Conservation (phyloP, 2,113 vertebrate species). For the Nothoprocta pentlandii region DNA sequence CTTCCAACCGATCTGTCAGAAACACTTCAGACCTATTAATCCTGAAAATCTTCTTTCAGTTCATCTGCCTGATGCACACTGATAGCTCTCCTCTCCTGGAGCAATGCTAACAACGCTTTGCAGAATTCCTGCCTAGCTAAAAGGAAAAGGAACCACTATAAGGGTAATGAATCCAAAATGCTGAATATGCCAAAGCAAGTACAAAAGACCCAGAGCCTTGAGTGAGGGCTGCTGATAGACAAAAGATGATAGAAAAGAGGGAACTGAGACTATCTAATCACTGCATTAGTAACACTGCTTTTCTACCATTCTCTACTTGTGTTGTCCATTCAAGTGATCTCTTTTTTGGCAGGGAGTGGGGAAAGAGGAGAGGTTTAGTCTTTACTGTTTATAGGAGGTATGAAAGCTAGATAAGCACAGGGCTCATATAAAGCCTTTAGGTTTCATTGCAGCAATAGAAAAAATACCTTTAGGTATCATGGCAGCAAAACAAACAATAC, state of each 20-base stretch:
- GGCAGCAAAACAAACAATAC: background rate
- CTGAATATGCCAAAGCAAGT: constrained; percentile 29
- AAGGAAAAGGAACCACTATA: constrained; percentile 9
- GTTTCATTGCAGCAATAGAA: background rate
- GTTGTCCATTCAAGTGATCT: background rate
- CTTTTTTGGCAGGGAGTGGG: rapidly evolving
- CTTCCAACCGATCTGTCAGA: constrained; percentile 36
- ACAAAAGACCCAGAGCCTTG: constrained; percentile 34
- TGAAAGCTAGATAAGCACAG: background rate
- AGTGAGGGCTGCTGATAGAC: background rate
- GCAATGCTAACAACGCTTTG: constrained; percentile 36
- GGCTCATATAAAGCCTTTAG: background rate
- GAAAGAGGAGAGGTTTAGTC: background rate
- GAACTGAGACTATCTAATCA: background rate
- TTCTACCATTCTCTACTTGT: background rate
- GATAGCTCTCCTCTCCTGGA: constrained; percentile 4
- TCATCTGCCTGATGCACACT: constrained; percentile 13
- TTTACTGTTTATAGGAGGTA: background rate
- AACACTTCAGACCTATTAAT: constrained; percentile 44
- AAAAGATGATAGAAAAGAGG: background rate
- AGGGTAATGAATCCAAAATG: background rate
- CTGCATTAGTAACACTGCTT: background rate
- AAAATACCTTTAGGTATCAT: background rate
- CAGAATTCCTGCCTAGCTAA: constrained; percentile 19
- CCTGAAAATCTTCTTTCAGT: constrained; percentile 52